Conservation (phyloP, 2,888 invertebrate species). For the Tetranychus truncatus region DNA sequence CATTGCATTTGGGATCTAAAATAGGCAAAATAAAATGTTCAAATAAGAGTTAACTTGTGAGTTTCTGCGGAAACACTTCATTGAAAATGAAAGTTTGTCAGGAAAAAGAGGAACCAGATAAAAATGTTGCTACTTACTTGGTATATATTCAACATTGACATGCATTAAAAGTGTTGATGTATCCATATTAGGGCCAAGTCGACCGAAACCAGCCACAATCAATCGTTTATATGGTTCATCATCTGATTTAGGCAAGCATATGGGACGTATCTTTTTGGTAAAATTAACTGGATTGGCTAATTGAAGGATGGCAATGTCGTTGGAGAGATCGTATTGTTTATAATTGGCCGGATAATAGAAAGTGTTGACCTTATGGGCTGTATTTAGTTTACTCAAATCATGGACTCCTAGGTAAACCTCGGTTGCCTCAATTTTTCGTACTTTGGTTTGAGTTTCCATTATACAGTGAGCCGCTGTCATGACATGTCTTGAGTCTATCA, state of each 20-base stretch:
- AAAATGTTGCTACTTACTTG: background rate
- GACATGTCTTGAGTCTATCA: background rate
- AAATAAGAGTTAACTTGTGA: background rate
- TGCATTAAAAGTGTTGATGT: background rate
- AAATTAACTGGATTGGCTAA: background rate
- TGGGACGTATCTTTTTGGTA: background rate
- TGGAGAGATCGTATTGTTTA: slow-evolving; percentile 6
- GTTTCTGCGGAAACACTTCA: background rate
- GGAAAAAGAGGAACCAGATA: background rate
- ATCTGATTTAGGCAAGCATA: background rate
- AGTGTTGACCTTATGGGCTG: background rate
- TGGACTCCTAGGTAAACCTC: slow-evolving; percentile 1
- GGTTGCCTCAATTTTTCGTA: slow-evolving; percentile 1
- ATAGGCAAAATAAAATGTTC: background rate
- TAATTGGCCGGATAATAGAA: slow-evolving; percentile 3
- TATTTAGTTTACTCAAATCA: background rate
- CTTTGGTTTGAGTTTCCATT: background rate
- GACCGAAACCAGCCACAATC: slow-evolving; percentile 6
- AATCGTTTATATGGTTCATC: slow-evolving; percentile 3
- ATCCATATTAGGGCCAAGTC: background rate
- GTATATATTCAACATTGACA: slow-evolving; percentile 6
- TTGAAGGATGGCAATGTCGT: background rate
- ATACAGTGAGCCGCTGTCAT: slow-evolving; percentile 7
- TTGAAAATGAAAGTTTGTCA: background rate
- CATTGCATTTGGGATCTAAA: background rate